Evolutionary conservation across 2,888 invertebrate species (phyloP).

Genomic region (Morpho deidamia): DNA sequence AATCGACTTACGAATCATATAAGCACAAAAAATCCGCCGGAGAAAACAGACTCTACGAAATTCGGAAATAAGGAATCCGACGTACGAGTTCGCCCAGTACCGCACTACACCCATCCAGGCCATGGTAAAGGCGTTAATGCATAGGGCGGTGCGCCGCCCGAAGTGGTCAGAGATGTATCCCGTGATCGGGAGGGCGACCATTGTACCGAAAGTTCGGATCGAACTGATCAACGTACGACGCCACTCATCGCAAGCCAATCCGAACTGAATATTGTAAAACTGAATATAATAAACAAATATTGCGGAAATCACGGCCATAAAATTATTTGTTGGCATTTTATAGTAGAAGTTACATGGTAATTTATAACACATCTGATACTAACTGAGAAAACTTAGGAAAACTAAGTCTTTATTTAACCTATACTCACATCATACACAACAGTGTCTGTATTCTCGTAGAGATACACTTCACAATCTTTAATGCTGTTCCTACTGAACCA

Average conservation of each 20-base stretch:
- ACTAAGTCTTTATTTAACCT: no score
- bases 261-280: slow-evolving; percentile 77
- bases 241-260: slow-evolving; percentile 82
- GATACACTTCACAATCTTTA: slow-evolving; percentile 39
- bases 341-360: no score
- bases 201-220: slow-evolving; percentile 81
- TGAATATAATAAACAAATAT: no score
- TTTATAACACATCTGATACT: no score
- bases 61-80: slow-evolving; percentile 81
- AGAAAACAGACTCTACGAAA: slow-evolving; percentile 84
- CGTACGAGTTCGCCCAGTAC: slow-evolving; percentile 78
- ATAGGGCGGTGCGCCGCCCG: slow-evolving; percentile 79
- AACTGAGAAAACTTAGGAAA: no score
- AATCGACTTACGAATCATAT: slow-evolving; percentile 1
- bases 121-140: slow-evolving; percentile 75
- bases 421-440: slow-evolving; percentile 59
- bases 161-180: slow-evolving; percentile 85
- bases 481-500: slow-evolving; percentile 39
- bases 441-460: slow-evolving; percentile 48
- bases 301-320: no score
- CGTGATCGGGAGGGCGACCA: slow-evolving; percentile 82
- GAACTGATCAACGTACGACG: slow-evolving; percentile 84
- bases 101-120: slow-evolving; percentile 81
- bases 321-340: no score
- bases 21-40: slow-evolving; percentile 60